phyloP scores from a whole-genome alignment of 2,888 invertebrate species.

The Marasmarcha lunaedactyla region DNA sequence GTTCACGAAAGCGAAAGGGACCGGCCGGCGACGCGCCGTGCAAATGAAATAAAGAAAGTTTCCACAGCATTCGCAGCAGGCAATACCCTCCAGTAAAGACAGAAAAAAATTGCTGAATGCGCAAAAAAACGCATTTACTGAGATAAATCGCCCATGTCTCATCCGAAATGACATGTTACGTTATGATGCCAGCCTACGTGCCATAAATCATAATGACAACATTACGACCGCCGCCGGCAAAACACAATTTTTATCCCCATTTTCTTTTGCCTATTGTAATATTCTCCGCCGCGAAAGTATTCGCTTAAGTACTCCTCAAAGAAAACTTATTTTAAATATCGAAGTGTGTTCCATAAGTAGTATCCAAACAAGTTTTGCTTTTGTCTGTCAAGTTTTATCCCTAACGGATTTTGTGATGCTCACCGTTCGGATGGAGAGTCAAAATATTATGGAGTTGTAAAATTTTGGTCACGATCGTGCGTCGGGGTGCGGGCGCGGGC shows the following conservation, averaged over 20 bases:
- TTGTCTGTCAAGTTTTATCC: background rate
- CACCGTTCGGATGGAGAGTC: conserved; percentile 11
- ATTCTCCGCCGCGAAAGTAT: background rate
- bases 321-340: too few species aligned
- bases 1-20: too few species aligned
- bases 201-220: conserved; percentile 10
- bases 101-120: conserved; percentile 16
- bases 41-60: conserved; percentile 55
- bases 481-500: conserved; percentile 11
- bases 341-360: too few species aligned
- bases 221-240: conserved; percentile 5
- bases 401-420: conserved; percentile 1
- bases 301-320: too few species aligned
- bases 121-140: conserved; percentile 7
- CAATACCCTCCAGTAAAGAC: conserved; percentile 28
- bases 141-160: conserved; percentile 8
- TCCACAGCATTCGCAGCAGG: conserved; percentile 32
- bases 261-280: conserved; percentile 1
- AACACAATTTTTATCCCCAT: background rate
- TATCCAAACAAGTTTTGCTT: too few species aligned
- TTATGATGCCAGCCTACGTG: conserved; percentile 5
- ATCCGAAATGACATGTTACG: conserved; percentile 4
- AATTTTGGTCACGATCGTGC: conserved; percentile 29
- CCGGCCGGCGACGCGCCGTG: conserved; percentile 13
- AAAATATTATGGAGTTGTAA: conserved; percentile 20